Percentiles rank a stretch among this genome's conserved stretches.
phyloP scores from a whole-genome alignment of 2,888 invertebrate genomes.

The Andrena flavipes region DNA sequence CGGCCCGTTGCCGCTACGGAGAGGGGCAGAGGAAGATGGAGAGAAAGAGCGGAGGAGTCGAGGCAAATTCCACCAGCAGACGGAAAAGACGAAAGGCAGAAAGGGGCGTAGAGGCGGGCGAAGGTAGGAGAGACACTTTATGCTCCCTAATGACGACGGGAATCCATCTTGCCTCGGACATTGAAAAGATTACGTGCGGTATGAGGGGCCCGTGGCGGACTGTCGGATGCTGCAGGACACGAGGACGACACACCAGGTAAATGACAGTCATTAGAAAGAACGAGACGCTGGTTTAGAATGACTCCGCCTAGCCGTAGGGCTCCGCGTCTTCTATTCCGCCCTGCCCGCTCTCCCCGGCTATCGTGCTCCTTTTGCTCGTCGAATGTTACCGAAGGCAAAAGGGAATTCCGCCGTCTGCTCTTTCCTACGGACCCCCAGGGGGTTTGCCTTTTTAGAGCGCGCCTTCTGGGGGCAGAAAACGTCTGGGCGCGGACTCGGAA shows the following conservation, averaged over 20 bases:
- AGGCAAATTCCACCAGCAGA: constrained; percentile 47
- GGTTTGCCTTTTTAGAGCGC: constrained; percentile 24
- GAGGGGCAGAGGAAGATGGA: neutral
- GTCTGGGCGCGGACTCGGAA: neutral
- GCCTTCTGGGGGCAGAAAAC: constrained; percentile 32
- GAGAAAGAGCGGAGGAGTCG: constrained; percentile 40
- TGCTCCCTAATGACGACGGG: constrained; percentile 69
- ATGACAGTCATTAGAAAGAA: constrained; percentile 71
- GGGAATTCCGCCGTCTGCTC: constrained; percentile 51
- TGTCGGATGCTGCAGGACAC: constrained; percentile 63
- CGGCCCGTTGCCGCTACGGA: constrained; percentile 43
- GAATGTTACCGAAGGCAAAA: constrained; percentile 53
- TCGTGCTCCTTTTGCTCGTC: constrained; percentile 26
- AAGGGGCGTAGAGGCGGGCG: constrained; percentile 11
- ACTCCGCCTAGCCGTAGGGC: constrained; percentile 49
- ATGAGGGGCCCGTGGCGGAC: constrained; percentile 47
- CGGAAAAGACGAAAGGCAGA: constrained; percentile 41
- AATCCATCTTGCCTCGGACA: constrained; percentile 70
- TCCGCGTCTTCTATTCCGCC: constrained; percentile 16
- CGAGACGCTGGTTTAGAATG: constrained; percentile 60
- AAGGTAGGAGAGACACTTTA: constrained; percentile 61
- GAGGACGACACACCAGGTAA: constrained; percentile 65
- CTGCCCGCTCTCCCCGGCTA: neutral
- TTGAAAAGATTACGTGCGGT: constrained; percentile 67
- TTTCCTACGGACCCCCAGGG: constrained; percentile 39